Percentiles rank a stretch among this genome's conserved stretches.
Evolutionary conservation across 2,113 vertebrate genomes (phyloP).

Genomic region (Dasyurus viverrinus): DNA sequence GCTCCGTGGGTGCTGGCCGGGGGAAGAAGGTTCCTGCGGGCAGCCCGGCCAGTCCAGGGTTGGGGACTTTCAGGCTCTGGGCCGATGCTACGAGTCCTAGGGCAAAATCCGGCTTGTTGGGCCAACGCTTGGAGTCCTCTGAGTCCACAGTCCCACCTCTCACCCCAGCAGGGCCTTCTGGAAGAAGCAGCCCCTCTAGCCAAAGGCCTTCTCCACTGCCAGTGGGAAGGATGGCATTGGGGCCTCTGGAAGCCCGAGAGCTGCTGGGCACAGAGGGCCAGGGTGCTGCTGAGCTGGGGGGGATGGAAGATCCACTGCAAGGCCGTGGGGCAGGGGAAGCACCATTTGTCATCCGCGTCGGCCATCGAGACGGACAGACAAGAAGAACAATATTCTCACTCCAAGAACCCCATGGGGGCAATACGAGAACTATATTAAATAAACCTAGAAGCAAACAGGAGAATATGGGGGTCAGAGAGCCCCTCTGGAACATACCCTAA

Average conservation of each 20-base stretch:
- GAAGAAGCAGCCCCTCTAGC: conserved; percentile 20
- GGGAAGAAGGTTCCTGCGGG: neutral
- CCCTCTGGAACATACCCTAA: neutral
- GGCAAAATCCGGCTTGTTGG: neutral
- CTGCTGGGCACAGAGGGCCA: neutral
- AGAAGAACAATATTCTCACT: conserved; percentile 85
- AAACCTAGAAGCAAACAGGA: conserved; percentile 84
- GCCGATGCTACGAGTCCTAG: neutral
- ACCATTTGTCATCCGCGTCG: conserved; percentile 87
- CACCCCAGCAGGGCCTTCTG: conserved; percentile 41
- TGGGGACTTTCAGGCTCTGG: neutral
- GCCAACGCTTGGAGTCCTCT: neutral
- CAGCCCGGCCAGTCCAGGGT: neutral
- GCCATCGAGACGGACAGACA: conserved; percentile 85
- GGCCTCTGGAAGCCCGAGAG: conserved; percentile 38
- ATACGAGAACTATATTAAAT: conserved; percentile 89
- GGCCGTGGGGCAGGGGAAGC: conserved; percentile 80
- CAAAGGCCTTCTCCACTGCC: neutral
- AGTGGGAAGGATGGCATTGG: neutral
- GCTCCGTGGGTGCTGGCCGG: neutral
- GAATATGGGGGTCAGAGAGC: conserved; percentile 5
- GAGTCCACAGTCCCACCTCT: neutral
- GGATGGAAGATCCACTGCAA: conserved; percentile 44
- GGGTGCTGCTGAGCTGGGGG: conserved; percentile 63
- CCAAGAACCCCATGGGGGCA: conserved; percentile 89